A percentile compares a stretch with the other conserved stretches of the same genome.
Evolutionary conservation across 2,888 invertebrate species (phyloP).

Genomic region (Tipula vernalis): DNA sequence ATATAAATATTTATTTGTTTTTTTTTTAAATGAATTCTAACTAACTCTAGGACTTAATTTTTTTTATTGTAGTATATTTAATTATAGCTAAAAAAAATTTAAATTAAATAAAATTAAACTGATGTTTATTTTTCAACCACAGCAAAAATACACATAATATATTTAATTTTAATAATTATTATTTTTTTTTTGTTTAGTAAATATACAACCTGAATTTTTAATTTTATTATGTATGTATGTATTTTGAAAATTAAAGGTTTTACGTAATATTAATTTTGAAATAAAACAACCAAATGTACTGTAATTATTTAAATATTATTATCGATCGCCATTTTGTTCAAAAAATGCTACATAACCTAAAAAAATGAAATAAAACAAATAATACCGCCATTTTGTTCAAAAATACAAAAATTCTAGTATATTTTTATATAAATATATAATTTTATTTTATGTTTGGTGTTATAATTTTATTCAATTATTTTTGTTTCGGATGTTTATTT

Average conservation of each 20-base stretch:
- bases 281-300: not conserved
- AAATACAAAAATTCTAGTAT: not conserved
- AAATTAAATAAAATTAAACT: not conserved
- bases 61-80: not conserved
- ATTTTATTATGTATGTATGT: not conserved
- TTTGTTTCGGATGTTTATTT: not conserved
- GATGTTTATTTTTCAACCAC: not conserved
- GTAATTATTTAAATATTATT: not conserved
- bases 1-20: not conserved
- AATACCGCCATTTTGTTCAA: not conserved
- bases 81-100: not conserved
- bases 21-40: not conserved
- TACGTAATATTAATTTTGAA: not conserved
- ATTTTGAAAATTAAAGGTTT: not conserved
- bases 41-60: not conserved
- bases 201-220: not conserved
- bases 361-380: not conserved
- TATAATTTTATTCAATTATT: not conserved
- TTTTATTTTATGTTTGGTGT: constrained; percentile 4
- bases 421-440: not conserved
- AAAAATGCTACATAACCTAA: not conserved
- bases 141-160: not conserved
- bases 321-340: not conserved
- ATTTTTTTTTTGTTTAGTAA: not conserved
- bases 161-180: not conserved